These are phyloP conservation scores for Dromaius novaehollandiae DNA, from an alignment of 2,113 vertebrate genomes.

Conservation along the genomic window DNA sequence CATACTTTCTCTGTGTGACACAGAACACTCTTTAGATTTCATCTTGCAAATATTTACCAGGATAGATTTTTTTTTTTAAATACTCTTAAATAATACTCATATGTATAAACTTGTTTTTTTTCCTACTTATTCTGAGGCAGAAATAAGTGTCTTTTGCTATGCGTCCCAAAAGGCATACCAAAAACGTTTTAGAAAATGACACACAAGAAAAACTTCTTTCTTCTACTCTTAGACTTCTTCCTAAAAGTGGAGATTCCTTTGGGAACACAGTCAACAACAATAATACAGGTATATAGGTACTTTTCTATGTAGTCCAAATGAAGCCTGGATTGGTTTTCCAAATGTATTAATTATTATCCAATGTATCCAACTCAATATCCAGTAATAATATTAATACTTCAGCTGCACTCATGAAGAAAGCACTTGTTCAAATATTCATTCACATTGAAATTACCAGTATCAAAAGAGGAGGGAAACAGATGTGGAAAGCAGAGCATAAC, in stretches of 20 bases:
- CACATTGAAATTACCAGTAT: neutral
- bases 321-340: neutral
- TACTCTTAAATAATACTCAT: neutral
- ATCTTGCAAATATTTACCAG: neutral
- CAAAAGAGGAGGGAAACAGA: neutral
- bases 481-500: neutral
- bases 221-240: neutral
- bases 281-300: rapidly evolving
- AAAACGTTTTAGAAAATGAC: neutral
- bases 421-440: neutral
- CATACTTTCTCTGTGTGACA: neutral
- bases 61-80: rapidly evolving
- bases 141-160: neutral
- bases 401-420: neutral
- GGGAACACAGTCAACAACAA: neutral
- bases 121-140: too few species aligned
- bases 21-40: neutral
- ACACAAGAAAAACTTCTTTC: neutral
- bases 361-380: neutral
- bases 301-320: neutral
- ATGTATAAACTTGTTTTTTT: neutral
- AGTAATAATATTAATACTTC: neutral
- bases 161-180: neutral
- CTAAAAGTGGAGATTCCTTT: neutral
- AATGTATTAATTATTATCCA: neutral